These are phyloP conservation scores for Hirtodrosophila cameraria DNA, from an alignment of 2,888 invertebrate genomes.

Conservation along the genomic window DNA sequence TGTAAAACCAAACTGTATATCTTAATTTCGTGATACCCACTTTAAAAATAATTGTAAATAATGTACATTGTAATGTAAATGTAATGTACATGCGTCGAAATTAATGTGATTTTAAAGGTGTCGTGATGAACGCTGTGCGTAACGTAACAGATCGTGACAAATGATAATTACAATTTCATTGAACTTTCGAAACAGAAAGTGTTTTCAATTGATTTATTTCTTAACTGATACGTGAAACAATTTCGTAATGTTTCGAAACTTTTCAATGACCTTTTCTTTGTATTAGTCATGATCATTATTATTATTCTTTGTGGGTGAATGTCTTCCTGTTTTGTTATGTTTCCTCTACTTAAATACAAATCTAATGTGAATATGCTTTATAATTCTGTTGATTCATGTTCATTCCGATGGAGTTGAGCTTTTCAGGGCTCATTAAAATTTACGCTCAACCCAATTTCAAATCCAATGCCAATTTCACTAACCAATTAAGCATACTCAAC, in stretches of 20 bases:
- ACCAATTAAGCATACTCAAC: slow-evolving; percentile 66
- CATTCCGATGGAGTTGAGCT: slow-evolving; percentile 5
- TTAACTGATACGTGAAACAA: slow-evolving; percentile 15
- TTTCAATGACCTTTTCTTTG: slow-evolving; percentile 5
- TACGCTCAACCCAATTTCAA: slow-evolving; percentile 65
- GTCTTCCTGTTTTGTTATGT: slow-evolving; percentile 31
- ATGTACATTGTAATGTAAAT: not conserved
- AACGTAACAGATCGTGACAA: slow-evolving; percentile 34
- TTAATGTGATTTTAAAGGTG: slow-evolving; percentile 17
- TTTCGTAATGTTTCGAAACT: slow-evolving; percentile 4
- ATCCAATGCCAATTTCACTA: slow-evolving; percentile 66
- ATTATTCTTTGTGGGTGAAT: slow-evolving; percentile 3
- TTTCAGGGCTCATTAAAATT: slow-evolving; percentile 60
- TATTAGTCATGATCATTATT: slow-evolving; percentile 48
- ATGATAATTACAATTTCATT: slow-evolving; percentile 33
- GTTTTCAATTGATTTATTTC: slow-evolving; percentile 1
- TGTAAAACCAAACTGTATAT: too few species aligned
- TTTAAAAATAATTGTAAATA: not conserved
- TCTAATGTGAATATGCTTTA: slow-evolving; percentile 11
- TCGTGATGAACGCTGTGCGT: slow-evolving; percentile 11
- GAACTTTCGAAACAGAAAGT: slow-evolving; percentile 28
- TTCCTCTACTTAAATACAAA: slow-evolving; percentile 45
- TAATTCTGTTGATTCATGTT: slow-evolving; percentile 35
- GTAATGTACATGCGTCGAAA: not conserved
- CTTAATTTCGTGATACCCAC: slow-evolving; percentile 8